Evolutionary conservation across 2,797 vertebrate genomes (phyloP).

Genomic region (Sebastes taczanowskii): DNA sequence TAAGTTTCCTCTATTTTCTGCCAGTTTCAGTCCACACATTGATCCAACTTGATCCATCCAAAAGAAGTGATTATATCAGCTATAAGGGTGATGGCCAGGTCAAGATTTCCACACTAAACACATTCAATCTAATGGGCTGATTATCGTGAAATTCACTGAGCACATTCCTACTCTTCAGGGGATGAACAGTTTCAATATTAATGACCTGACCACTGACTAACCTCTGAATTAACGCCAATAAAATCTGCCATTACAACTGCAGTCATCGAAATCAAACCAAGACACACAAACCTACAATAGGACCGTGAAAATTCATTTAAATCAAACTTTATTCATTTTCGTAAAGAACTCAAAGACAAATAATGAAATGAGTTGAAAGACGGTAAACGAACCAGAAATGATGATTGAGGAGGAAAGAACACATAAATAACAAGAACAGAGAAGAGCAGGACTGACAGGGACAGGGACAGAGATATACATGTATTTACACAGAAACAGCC

Average conservation of each 20-base stretch:
- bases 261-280: not conserved
- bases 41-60: no score
- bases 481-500: slow-evolving; percentile 48
- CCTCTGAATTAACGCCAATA: not conserved
- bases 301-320: slow-evolving; percentile 39
- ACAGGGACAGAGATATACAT: slow-evolving; percentile 2
- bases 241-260: not conserved
- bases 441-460: not conserved
- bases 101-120: no score
- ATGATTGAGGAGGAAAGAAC: slow-evolving; percentile 14
- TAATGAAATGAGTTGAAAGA: slow-evolving; percentile 45
- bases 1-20: no score
- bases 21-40: no score
- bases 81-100: no score
- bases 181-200: no score
- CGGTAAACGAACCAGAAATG: slow-evolving; percentile 32
- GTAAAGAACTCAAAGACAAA: slow-evolving; percentile 56
- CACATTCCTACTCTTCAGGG: no score
- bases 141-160: no score
- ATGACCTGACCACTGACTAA: no score
- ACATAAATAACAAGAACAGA: slow-evolving; percentile 49
- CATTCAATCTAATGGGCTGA: no score
- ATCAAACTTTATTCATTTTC: slow-evolving; percentile 74
- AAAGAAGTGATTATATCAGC: no score
- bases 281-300: not conserved